phyloP scores from a whole-genome alignment of 2,113 vertebrate genomes.

The Microtus montanus region DNA sequence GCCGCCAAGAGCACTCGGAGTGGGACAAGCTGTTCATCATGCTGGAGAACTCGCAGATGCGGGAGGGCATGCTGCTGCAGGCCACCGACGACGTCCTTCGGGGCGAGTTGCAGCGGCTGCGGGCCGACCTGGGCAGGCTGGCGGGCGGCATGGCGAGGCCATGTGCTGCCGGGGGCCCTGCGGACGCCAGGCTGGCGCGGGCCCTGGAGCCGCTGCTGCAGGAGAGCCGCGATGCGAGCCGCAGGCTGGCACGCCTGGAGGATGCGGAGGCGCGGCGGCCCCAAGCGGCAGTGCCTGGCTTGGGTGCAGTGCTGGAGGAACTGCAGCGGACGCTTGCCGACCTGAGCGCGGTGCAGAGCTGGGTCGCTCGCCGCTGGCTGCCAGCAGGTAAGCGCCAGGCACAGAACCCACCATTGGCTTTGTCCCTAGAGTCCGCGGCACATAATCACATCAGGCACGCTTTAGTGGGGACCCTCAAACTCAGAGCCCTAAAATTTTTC shows the following conservation, averaged over 20 bases:
- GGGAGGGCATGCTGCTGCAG: constrained; percentile 95
- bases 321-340: constrained; percentile 83
- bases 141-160: constrained; percentile 80
- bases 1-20: constrained; percentile 87
- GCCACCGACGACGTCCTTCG: constrained; percentile 89
- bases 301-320: constrained; percentile 79
- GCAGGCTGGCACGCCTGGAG: constrained; percentile 87
- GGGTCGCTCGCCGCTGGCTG: constrained; percentile 81
- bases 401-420: neutral
- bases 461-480: neutral
- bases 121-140: constrained; percentile 89
- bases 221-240: constrained; percentile 81
- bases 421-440: neutral
- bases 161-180: constrained; percentile 72
- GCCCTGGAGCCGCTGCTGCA: constrained; percentile 86
- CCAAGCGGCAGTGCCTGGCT: constrained; percentile 47
- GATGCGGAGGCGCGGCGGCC: constrained; percentile 72
- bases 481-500: neutral
- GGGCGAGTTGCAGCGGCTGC: constrained; percentile 89
- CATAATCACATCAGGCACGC: neutral
- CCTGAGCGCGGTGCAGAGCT: constrained; percentile 81
- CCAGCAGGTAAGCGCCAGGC: constrained; percentile 89
- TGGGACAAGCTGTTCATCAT: constrained; percentile 99
- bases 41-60: constrained; percentile 98
- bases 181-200: constrained; percentile 79